Evolutionary conservation across 2,113 vertebrate genomes (phyloP).

Genomic region (Sinocyclocheilus grahami): DNA sequence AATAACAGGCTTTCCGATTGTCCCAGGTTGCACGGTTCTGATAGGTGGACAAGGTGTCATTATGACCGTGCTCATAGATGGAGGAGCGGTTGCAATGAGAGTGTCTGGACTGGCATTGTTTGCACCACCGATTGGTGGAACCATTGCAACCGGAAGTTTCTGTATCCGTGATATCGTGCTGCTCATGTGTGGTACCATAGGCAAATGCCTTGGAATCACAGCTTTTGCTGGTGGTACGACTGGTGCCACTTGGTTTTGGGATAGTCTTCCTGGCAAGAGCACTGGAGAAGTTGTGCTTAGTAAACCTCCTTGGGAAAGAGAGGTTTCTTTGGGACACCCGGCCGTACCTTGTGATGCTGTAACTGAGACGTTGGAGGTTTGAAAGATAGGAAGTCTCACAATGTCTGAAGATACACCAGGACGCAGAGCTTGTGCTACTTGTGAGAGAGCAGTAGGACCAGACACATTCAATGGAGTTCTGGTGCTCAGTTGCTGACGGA

Average conservation of each 20-base stretch:
- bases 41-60: slow-evolving; percentile 62
- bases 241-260: slow-evolving; percentile 52
- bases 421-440: slow-evolving; percentile 40
- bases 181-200: slow-evolving; percentile 79
- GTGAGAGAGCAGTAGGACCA: slow-evolving; percentile 37
- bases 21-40: slow-evolving; percentile 52
- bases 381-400: slow-evolving; percentile 39
- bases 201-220: slow-evolving; percentile 60
- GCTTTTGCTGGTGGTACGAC: slow-evolving; percentile 53
- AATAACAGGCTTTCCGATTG: slow-evolving; percentile 51
- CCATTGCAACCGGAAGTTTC: slow-evolving; percentile 77
- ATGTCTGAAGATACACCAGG: slow-evolving; percentile 29
- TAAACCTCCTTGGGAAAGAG: slow-evolving; percentile 25
- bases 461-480: slow-evolving; percentile 32
- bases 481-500: slow-evolving; percentile 24
- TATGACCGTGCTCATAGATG: slow-evolving; percentile 60
- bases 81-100: slow-evolving; percentile 60
- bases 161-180: slow-evolving; percentile 70
- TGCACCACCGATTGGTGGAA: slow-evolving; percentile 74
- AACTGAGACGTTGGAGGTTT: slow-evolving; percentile 24
- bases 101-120: slow-evolving; percentile 67
- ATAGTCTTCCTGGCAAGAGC: slow-evolving; percentile 53
- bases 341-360: slow-evolving; percentile 4
- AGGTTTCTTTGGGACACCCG: slow-evolving; percentile 21
- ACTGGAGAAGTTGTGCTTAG: slow-evolving; percentile 47